phyloP scores from a whole-genome alignment of 2,797 vertebrate species.

The Pseudocheirus occidentalis region DNA sequence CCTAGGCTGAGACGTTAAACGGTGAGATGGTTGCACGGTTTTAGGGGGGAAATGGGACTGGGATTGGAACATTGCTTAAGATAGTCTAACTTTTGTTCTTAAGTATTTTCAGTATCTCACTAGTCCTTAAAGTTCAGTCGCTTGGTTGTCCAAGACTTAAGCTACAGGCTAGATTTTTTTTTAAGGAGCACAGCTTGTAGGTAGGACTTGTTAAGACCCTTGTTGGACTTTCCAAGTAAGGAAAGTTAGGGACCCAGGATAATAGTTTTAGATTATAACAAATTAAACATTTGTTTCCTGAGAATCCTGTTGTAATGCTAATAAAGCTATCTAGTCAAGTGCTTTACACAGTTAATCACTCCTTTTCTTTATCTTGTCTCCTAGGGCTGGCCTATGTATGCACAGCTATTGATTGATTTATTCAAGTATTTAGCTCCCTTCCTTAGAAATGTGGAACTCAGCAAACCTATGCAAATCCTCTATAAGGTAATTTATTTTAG shows the following conservation, averaged over 20 bases:
- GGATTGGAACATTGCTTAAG: not conserved
- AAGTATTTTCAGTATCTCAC: not conserved
- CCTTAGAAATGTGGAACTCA: constrained; percentile 98
- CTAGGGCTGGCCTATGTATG: constrained; percentile 99
- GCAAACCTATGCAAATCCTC: constrained; percentile 99
- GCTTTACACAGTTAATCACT: constrained; percentile 12
- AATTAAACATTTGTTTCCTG: not conserved
- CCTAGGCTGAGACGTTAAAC: not conserved
- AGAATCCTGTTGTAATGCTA: not conserved
- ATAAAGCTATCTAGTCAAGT: not conserved
- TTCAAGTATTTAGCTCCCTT: constrained; percentile 99
- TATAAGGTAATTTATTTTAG: constrained; percentile 91
- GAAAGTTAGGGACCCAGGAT: not conserved
- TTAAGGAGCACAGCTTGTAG: not conserved
- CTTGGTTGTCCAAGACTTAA: not conserved
- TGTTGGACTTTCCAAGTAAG: not conserved
- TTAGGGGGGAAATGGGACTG: not conserved
- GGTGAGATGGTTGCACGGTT: not conserved
- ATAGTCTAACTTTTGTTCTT: not conserved
- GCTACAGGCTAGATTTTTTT: not conserved
- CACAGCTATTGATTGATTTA: constrained; percentile 97
- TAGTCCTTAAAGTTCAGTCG: not conserved
- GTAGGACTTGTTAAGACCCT: not conserved
- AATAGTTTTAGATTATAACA: not conserved
- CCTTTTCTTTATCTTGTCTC: constrained; percentile 65